phyloP scores from a whole-genome alignment of 2,888 invertebrate species.

The Orchesella flavescens region DNA sequence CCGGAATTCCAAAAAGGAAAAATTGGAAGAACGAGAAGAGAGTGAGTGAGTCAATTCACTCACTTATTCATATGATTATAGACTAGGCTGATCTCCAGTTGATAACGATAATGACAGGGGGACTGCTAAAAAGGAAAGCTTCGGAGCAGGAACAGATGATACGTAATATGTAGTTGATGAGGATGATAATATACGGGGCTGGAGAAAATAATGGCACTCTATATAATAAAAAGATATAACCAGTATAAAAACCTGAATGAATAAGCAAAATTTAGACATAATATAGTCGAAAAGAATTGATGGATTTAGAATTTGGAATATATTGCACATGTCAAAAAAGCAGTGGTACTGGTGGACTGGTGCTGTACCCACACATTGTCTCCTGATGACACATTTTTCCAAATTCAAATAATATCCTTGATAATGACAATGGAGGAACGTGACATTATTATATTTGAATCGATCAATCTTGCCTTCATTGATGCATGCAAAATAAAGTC shows the following conservation, averaged over 20 bases:
- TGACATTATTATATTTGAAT: neutral
- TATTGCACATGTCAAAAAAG: neutral
- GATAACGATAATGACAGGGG: conserved; percentile 9
- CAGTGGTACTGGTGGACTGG: too few species aligned
- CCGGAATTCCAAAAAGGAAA: neutral
- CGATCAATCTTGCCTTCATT: neutral
- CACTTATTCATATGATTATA: conserved; percentile 19
- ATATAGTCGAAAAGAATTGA: neutral
- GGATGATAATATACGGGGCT: neutral
- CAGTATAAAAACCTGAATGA: neutral
- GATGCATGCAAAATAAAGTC: neutral
- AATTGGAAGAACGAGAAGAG: conserved; percentile 8
- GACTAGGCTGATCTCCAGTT: neutral
- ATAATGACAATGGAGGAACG: too few species aligned
- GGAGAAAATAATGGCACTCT: conserved; percentile 2
- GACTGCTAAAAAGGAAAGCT: neutral
- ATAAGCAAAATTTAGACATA: too few species aligned
- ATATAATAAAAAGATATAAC: too few species aligned
- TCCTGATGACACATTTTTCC: too few species aligned
- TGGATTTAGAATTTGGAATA: too few species aligned
- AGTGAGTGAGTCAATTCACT: conserved; percentile 12
- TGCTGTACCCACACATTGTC: too few species aligned
- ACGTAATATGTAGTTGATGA: neutral
- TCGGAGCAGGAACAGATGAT: neutral
- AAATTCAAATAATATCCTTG: too few species aligned